Percentiles rank a stretch among this genome's conserved stretches.
Evolutionary conservation across 2,888 invertebrate genomes (phyloP).

Genomic region (Tuberolachnus salignus): DNA sequence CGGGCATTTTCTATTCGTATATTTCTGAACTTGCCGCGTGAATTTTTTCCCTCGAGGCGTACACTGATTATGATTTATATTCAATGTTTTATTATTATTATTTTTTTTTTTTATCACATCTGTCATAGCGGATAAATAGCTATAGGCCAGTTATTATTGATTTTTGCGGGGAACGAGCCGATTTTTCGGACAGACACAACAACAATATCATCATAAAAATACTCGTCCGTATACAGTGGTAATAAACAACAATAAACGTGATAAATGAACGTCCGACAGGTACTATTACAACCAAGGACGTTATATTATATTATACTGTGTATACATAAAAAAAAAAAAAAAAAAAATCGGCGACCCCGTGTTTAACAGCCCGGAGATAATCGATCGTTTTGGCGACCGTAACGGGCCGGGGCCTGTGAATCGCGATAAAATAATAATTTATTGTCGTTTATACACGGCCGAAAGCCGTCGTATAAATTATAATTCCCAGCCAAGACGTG

Average conservation of each 20-base stretch:
- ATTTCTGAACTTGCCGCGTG: too few species aligned
- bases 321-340: background rate
- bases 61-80: too few species aligned
- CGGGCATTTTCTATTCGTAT: too few species aligned
- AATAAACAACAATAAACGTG: background rate
- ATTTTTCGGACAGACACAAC: too few species aligned
- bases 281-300: conserved; percentile 12
- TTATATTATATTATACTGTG: background rate
- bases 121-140: too few species aligned
- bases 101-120: too few species aligned
- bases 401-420: background rate
- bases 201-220: too few species aligned
- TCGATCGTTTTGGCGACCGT: conserved; percentile 20
- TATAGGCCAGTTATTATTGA: too few species aligned
- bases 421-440: background rate
- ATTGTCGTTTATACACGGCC: background rate
- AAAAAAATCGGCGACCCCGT: background rate
- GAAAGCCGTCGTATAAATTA: background rate
- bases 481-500: background rate
- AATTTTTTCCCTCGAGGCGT: too few species aligned
- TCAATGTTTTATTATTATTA: too few species aligned
- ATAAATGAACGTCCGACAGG: background rate
- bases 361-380: conserved; percentile 30
- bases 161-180: too few species aligned
- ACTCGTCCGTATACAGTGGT: background rate